phyloP scores from a whole-genome alignment of 2,797 vertebrate genomes.

The Betta splendens region DNA sequence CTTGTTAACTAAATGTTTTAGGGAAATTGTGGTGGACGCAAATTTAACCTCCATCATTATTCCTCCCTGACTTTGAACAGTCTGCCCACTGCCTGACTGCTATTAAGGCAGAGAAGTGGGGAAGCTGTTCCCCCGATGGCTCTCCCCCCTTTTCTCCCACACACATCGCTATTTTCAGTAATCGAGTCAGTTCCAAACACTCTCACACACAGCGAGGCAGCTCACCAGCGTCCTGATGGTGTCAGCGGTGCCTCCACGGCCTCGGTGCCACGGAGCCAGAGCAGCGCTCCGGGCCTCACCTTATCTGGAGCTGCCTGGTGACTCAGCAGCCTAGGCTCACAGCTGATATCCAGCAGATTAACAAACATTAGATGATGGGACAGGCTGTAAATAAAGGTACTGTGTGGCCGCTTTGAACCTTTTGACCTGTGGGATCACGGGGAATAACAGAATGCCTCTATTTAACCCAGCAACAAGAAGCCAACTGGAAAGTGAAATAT shows the following conservation, averaged over 20 bases:
- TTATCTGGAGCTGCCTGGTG: conserved; percentile 54
- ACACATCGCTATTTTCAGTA: conserved; percentile 55
- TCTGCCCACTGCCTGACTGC: conserved; percentile 49
- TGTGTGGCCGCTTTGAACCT: too few relatives aligned
- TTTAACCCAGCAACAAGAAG: too few relatives aligned
- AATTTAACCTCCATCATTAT: conserved; percentile 40
- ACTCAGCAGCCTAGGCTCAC: conserved; percentile 2
- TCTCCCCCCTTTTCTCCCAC: conserved; percentile 8
- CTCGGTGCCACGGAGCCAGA: conserved; percentile 53
- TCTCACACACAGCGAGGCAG: conserved; percentile 56
- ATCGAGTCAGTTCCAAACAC: conserved; percentile 51
- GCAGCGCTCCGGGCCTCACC: conserved; percentile 42
- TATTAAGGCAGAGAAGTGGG: conserved; percentile 55
- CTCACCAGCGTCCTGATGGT: conserved; percentile 79
- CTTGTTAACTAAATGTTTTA: conserved; percentile 47
- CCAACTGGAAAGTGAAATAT: too few relatives aligned
- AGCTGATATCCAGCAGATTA: neutral
- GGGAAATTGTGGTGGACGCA: conserved; percentile 48
- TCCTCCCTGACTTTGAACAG: conserved; percentile 53
- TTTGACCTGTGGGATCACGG: too few relatives aligned
- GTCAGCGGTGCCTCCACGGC: conserved; percentile 72
- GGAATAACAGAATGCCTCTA: too few relatives aligned
- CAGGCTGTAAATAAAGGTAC: neutral
- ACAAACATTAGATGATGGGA: neutral
- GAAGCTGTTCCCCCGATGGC: conserved; percentile 51